phyloP scores from a whole-genome alignment of 2,113 vertebrate genomes.

The Macrotis lagotis region DNA sequence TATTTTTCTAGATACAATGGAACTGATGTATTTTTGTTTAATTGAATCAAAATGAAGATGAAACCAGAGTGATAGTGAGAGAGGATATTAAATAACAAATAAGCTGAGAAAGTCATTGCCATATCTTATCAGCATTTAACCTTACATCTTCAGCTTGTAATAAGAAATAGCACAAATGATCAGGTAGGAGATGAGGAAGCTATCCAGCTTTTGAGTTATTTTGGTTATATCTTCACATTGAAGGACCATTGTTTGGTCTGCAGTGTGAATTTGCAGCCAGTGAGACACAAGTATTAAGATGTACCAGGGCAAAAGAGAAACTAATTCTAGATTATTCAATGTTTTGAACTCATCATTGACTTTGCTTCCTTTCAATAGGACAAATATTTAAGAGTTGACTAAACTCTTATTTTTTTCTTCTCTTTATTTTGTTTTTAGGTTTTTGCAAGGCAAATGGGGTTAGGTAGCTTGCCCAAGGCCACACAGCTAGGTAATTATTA shows the following conservation, averaged over 20 bases:
- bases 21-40: background rate
- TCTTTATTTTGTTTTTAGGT: background rate
- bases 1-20: background rate
- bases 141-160: background rate
- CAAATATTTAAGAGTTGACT: background rate
- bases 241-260: background rate
- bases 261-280: background rate
- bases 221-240: background rate
- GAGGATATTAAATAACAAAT: background rate
- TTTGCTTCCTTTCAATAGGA: background rate
- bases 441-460: too few species aligned
- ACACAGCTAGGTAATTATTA: too few species aligned
- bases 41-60: background rate
- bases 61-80: background rate
- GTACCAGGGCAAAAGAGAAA: conserved; percentile 13
- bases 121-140: background rate
- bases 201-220: background rate
- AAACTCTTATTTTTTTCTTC: conserved; percentile 26
- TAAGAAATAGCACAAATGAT: background rate
- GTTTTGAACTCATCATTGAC: background rate
- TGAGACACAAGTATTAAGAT: background rate
- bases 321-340: background rate
- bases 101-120: background rate
- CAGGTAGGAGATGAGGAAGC: background rate
- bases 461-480: too few species aligned